These are phyloP conservation scores for Himalopsyche phryganea DNA, from an alignment of 1,140 invertebrate genomes.

Conservation along the genomic window DNA sequence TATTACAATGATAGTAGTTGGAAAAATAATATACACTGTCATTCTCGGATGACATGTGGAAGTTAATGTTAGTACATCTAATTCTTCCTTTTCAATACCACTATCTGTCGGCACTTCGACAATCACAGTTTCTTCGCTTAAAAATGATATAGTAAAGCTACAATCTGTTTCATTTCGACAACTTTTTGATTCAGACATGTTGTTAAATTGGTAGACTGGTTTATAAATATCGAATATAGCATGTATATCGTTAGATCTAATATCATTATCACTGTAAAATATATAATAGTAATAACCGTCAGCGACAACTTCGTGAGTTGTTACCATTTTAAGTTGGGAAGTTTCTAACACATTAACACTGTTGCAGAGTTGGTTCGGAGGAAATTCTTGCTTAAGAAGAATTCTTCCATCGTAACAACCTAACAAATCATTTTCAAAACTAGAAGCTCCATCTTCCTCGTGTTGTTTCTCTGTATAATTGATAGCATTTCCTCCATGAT, in stretches of 20 bases:
- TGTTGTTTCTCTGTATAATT: slow-evolving; percentile 53
- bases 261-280: slow-evolving; percentile 81
- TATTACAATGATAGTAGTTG: slow-evolving; percentile 67
- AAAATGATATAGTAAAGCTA: slow-evolving; percentile 63
- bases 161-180: slow-evolving; percentile 76
- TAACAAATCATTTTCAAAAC: slow-evolving; percentile 72
- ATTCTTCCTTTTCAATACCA: slow-evolving; percentile 70
- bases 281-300: slow-evolving; percentile 85
- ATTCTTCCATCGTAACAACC: slow-evolving; percentile 72
- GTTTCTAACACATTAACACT: slow-evolving; percentile 65
- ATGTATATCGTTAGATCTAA: slow-evolving; percentile 73
- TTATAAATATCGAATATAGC: slow-evolving; percentile 81
- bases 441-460: slow-evolving; percentile 64
- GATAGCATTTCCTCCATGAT: slow-evolving; percentile 68
- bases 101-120: slow-evolving; percentile 77
- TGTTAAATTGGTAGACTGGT: slow-evolving; percentile 73
- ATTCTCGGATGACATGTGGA: slow-evolving; percentile 75
- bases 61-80: slow-evolving; percentile 64
- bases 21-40: slow-evolving; percentile 73
- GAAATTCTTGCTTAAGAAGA: slow-evolving; percentile 64
- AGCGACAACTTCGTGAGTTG: slow-evolving; percentile 63
- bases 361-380: slow-evolving; percentile 61
- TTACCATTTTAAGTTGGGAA: slow-evolving; percentile 58
- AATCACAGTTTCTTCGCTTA: slow-evolving; percentile 71
- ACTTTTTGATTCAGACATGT: slow-evolving; percentile 60